Percentiles rank a stretch among this genome's conserved stretches.
phyloP scores from a whole-genome alignment of 2,113 vertebrate species.

The Oncorhynchus kisutch region DNA sequence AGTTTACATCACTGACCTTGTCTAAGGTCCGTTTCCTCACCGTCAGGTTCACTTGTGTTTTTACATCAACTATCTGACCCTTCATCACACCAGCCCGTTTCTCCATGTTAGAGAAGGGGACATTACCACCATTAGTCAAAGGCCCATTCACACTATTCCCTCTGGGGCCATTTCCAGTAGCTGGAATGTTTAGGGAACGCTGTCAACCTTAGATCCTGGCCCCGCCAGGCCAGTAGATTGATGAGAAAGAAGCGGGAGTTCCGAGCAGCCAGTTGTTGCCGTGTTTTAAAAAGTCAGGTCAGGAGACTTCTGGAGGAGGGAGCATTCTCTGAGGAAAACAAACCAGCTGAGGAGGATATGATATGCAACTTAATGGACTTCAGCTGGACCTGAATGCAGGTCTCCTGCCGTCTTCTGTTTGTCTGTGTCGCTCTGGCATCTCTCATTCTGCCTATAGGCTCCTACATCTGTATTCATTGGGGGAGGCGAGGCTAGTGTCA shows the following conservation, averaged over 20 bases:
- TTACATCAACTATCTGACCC: not conserved
- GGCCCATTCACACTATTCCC: not conserved
- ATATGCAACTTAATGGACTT: not conserved
- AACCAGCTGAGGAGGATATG: not conserved
- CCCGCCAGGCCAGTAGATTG: slow-evolving; percentile 1
- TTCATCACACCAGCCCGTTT: not conserved
- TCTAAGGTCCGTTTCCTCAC: not conserved
- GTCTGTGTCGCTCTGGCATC: not conserved
- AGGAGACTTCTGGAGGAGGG: not conserved
- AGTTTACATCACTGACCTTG: not conserved
- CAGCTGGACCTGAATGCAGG: not conserved
- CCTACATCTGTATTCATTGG: not conserved
- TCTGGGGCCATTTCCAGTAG: not conserved
- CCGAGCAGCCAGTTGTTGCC: not conserved
- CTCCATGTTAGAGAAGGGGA: not conserved
- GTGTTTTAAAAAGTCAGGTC: not conserved
- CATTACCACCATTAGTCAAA: not conserved
- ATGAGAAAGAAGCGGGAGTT: slow-evolving; percentile 4
- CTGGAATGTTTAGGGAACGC: not conserved
- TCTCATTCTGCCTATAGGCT: not conserved
- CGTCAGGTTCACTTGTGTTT: not conserved
- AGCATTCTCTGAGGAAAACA: not conserved
- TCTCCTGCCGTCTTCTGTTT: too few relatives aligned
- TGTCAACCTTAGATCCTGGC: not conserved
- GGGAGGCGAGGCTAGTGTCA: not conserved